Evolutionary conservation across 2,113 vertebrate genomes (phyloP), one percentile per base, ranked within the genome.

Genomic region (Prunella fulvescens): DNA sequence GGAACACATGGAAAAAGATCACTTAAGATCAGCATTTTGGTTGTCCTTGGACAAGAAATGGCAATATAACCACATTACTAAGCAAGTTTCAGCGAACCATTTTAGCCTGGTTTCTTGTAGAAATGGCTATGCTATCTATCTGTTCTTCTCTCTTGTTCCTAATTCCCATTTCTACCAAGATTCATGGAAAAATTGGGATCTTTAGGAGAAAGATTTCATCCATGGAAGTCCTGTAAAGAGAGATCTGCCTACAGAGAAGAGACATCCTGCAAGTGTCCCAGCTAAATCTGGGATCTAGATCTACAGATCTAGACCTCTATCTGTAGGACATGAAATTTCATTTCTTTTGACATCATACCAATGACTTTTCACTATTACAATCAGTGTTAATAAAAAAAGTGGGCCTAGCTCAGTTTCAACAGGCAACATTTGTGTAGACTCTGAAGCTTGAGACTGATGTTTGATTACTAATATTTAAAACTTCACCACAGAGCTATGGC

Each of bases 381-480:
- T 58, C 18, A 58, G 10, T 64, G 69, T 60, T 40, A 73, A 56
- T 44, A 56, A 86, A 39, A 3, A 48, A 76, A 77, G 11, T 28
- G 11, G 3, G 3, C 35, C 61, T 85, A 66, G 13, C 14, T 87
- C 74, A 31, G 1, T 50, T 79, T 71, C 0, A 0, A 50, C 11
- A 25, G 45, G 17, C 25, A 79, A 29, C 7, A 37, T 29, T 61
- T 81, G 11, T 37, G 19, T 44, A 73, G 54, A 15, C 11, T 76
- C 48, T 83, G 31, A 86, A 76, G 25, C 8, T 11, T 37, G n/a
- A 37, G n/a, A 23, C n/a, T 29, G 39, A 44, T 53, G 24, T 65
- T 53, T 39, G 33, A 77, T 54, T 80, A 60, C 4, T 22, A 12
- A 35, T 39, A 5, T 56, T 67, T 86, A 39, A 66, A 76, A 42